Base-by-base conservation (phyloP, 2,888 invertebrate species). In the Poecilobothrus nobilitatus region DNA sequence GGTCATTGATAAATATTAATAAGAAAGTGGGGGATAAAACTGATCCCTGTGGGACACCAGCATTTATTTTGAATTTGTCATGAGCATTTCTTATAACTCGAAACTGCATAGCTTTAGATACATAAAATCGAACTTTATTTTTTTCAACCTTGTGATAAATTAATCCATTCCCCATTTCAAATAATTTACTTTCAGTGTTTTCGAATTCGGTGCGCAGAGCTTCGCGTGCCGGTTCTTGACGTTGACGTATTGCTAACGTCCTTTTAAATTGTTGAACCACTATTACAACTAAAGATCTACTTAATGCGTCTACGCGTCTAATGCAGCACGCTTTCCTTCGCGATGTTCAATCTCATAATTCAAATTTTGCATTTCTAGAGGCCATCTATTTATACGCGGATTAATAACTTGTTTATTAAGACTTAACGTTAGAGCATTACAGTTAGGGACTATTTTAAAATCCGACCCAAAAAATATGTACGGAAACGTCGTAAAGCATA, bases 261-360 rank as follows among this genome's bases (percentile, higher is more conserved):
- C 67, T n/a, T 37, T 69, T 67, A 62, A 69, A 67, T 65, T 69
- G 67, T 33, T 70, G 68, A 1, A 70, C 7, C 7, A 67, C 61
- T 27, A 71, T 9, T 18, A 70, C 67, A 41, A 37, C 64, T 10
- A 63, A 53, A 15, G 62, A 22, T 27, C 70, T 63, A 27, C 69
- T 71, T 3, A 71, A 41, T 10, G 68, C 67, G n/a, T 70, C 69
- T 4, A 69, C 69, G 41, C 68, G 69, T 20, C 67, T 34, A 68
- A 68, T 71, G n/a, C n/a, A n/a, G n/a, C n/a, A 1, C 69, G 66
- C 1, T 66, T 68, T 10, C 68, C 69, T 22, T 68, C 41, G 12
- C 71, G 21, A 67, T 72, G 70, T 63, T 70, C 68, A 15, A 68
- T 68, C 10, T 44, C 62, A 41, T 68, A 70, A 62, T 72, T 27